Evolutionary conservation across 1,140 invertebrate genomes (phyloP).

Genomic region (Drosophila baimaii): DNA sequence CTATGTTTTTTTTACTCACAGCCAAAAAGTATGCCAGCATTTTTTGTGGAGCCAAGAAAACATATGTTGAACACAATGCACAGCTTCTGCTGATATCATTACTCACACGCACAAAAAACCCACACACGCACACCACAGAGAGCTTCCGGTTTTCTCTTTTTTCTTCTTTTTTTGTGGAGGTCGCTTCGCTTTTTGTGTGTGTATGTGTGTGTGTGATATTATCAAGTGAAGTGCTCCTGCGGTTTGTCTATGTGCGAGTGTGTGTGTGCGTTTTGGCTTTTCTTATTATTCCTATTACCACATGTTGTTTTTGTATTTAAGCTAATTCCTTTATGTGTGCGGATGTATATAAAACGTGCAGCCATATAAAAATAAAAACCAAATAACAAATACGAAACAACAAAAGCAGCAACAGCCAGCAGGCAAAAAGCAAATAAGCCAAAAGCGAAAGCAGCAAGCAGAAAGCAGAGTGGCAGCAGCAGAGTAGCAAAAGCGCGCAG

Average conservation of each 20-base stretch:
- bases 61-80: constrained; percentile 67
- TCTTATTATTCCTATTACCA: constrained; percentile 80
- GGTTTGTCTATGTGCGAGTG: constrained; percentile 47
- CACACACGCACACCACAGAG: constrained; percentile 6
- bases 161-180: constrained; percentile 9
- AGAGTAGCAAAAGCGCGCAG: constrained; percentile 33
- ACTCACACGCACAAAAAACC: constrained; percentile 44
- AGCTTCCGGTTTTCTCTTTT: constrained; percentile 27
- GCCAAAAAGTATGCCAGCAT: constrained; percentile 52
- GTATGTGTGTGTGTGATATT: constrained; percentile 59
- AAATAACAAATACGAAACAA: constrained; percentile 61
- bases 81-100: constrained; percentile 77
- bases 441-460: constrained; percentile 42
- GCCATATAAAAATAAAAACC: constrained; percentile 78
- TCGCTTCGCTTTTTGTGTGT: constrained; percentile 23
- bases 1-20: constrained; percentile 8
- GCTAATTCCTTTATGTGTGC: constrained; percentile 77
- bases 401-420: constrained; percentile 57
- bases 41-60: constrained; percentile 38
- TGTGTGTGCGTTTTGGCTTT: constrained; percentile 69
- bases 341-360: constrained; percentile 73
- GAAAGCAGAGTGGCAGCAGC: constrained; percentile 2
- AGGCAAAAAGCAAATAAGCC: constrained; percentile 53
- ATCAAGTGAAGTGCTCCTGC: constrained; percentile 81
- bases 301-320: constrained; percentile 83